Evolutionary conservation across 1,140 invertebrate genomes (phyloP).

Genomic region (Calycopis cecrops): DNA sequence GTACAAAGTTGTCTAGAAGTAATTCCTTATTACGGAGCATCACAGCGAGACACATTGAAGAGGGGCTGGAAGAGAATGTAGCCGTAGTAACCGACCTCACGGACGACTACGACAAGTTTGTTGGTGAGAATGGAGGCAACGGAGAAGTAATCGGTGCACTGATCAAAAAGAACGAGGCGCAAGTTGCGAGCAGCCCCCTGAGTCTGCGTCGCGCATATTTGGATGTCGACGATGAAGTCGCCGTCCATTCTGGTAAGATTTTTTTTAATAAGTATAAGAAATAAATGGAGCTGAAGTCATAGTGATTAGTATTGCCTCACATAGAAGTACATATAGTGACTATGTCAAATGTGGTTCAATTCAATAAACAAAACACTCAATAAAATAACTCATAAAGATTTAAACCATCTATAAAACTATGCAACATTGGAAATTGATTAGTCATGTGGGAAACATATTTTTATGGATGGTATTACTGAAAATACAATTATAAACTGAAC

Average conservation of each 20-base stretch:
- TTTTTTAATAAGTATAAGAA: too few species aligned
- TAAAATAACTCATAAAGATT: too few species aligned
- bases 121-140: constrained; percentile 59
- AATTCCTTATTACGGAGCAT: constrained; percentile 76
- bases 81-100: constrained; percentile 56
- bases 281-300: too few species aligned
- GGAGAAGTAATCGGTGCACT: constrained; percentile 61
- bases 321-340: too few species aligned
- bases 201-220: constrained; percentile 73
- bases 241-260: constrained; percentile 78
- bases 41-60: constrained; percentile 59
- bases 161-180: constrained; percentile 62
- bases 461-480: too few species aligned
- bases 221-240: constrained; percentile 77
- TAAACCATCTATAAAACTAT: too few species aligned
- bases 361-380: too few species aligned
- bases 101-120: constrained; percentile 63
- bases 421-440: too few species aligned
- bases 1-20: constrained; percentile 82
- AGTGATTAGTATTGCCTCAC: too few species aligned
- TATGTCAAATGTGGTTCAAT: too few species aligned
- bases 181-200: constrained; percentile 64
- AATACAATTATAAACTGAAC: too few species aligned
- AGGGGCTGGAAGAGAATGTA: constrained; percentile 51
- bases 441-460: too few species aligned